Base-by-base conservation (phyloP, 1,140 invertebrate genomes). In the Brachionus calyciflorus region DNA sequence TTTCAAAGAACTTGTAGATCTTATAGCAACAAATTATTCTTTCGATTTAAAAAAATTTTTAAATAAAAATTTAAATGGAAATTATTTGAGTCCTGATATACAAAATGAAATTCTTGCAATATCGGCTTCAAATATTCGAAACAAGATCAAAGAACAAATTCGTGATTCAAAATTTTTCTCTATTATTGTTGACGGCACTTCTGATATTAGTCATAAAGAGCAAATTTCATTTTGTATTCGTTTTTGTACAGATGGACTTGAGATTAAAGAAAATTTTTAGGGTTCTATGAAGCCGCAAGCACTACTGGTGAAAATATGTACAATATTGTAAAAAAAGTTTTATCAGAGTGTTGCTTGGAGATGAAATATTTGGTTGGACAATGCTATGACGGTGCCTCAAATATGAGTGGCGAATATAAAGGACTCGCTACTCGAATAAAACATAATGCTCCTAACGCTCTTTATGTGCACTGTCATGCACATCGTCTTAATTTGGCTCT, bases 401-500 rank as follows among this genome's bases (percentile, higher is more conserved):
- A 69, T 48, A 69, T 69, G 63, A n/a, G 9, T 48, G 63, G 63
- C 4, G 3, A 4, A 21, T 48, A 48, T n/a, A 46, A 33, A 28
- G 63, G 40, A 5, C 6, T 69, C 2, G 40, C 40, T 48, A 17
- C 19, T 14, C 21, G 41, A 14, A n/a, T 69, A 28, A 69, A 19
- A 28, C 9, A 14, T 26, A 37, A 24, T 40, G 21, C 19, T 40
- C 19, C 26, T 4, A 26, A 28, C 28, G 63, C 41, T n/a, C 12
- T 69, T 48, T 69, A 69, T 69, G 63, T 69, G 6, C 41, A 69
- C n/a, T 69, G 63, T 17, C 28, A 69, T 48, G 63, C 41, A n/a
- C 63, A 69, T 48, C 46, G 24, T 7, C n/a, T 69, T 19, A 69
- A 69, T 28, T 28, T 69, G 17, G 40, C 41, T 28, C 44, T 69